Percentiles rank a stretch among this genome's conserved stretches.
Conservation (phyloP, 1,140 invertebrate genomes). For the Drosophila bipectinata region DNA sequence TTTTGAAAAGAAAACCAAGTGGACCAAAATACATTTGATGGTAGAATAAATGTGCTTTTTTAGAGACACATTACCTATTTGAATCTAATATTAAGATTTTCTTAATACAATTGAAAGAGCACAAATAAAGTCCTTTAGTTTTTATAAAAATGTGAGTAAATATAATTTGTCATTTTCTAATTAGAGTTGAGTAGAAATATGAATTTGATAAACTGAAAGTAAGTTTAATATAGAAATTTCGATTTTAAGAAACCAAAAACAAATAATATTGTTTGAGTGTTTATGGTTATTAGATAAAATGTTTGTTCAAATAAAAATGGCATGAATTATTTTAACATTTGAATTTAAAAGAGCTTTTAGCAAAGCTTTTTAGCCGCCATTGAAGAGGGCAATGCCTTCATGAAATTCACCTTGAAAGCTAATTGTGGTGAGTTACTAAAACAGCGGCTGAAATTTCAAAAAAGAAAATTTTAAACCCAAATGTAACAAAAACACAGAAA, state of each 20-base stretch:
- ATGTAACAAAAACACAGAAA: not conserved
- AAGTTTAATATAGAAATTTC: not conserved
- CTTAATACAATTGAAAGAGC: no score
- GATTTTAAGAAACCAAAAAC: not conserved
- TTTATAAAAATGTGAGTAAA: no score
- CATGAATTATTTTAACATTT: not conserved
- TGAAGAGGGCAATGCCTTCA: slow-evolving; percentile 10
- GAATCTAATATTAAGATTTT: no score
- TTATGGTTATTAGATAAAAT: not conserved
- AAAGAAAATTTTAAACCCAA: not conserved
- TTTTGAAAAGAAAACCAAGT: no score
- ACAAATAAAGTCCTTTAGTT: no score
- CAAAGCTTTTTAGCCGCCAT: slow-evolving; percentile 3
- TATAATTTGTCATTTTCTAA: no score
- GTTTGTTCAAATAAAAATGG: not conserved
- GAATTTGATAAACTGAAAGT: not conserved
- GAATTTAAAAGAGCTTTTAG: slow-evolving; percentile 13
- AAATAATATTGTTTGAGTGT: not conserved
- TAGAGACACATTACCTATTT: no score
- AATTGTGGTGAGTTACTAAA: slow-evolving; percentile 2
- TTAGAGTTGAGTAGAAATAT: no score
- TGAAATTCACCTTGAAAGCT: slow-evolving; percentile 23
- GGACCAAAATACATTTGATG: not conserved
- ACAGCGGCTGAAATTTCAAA: slow-evolving; percentile 39
- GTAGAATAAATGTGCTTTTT: not conserved